phyloP scores from a whole-genome alignment of 1,140 invertebrate species.

The Apolygus lucorum region DNA sequence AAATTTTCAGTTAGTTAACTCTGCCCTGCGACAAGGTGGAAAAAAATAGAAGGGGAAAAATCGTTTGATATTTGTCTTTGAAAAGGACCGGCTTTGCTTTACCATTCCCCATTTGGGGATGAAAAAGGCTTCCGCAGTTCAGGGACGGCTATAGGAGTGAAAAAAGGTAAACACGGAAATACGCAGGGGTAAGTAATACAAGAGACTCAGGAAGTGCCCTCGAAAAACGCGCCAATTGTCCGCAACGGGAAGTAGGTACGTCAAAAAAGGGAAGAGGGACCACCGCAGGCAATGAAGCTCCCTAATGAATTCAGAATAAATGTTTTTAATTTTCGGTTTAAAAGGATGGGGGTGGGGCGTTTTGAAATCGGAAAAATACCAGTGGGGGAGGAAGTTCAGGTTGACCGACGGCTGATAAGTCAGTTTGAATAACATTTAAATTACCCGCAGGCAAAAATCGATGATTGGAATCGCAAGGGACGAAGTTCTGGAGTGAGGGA shows the following conservation, averaged over 20 bases:
- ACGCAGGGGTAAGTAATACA: background rate
- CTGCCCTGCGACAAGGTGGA: background rate
- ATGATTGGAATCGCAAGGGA: background rate
- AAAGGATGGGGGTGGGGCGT: background rate
- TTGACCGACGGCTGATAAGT: slow-evolving; percentile 3
- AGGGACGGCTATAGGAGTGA: background rate
- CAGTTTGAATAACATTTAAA: slow-evolving; percentile 9
- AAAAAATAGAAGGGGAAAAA: background rate
- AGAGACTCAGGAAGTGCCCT: slow-evolving; percentile 5
- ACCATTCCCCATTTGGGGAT: background rate
- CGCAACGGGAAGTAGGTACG: background rate
- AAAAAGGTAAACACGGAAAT: background rate
- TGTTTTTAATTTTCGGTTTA: slow-evolving; percentile 4
- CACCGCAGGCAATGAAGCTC: no score
- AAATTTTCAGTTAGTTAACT: slow-evolving; percentile 1
- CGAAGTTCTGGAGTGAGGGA: background rate
- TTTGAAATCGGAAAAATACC: background rate
- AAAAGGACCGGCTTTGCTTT: no score
- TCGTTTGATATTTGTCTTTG: background rate
- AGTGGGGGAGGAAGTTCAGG: background rate
- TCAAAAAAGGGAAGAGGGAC: background rate
- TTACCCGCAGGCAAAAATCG: background rate
- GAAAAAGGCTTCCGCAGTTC: background rate
- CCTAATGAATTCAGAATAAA: slow-evolving; percentile 11
- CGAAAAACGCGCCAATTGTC: background rate